These are phyloP conservation scores for Pogonomyrmex barbatus DNA, from an alignment of 1,140 invertebrate species.

Conservation along the genomic window DNA sequence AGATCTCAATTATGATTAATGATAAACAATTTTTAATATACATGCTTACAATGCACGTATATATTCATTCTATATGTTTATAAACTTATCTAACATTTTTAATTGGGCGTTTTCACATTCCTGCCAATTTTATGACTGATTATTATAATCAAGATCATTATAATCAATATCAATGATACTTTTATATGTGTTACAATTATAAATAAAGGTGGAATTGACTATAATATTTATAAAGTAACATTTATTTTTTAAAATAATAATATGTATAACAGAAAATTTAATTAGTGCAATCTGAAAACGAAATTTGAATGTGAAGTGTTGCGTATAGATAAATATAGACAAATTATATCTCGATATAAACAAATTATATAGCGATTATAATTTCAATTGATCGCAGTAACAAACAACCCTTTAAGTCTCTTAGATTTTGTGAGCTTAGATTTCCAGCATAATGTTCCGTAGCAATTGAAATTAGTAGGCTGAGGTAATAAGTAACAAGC, in stretches of 20 bases:
- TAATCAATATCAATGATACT: neutral
- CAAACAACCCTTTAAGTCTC: conserved; percentile 71
- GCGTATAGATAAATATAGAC: neutral
- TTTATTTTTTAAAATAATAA: neutral
- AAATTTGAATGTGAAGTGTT: neutral
- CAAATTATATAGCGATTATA: conserved; percentile 48
- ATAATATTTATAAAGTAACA: neutral
- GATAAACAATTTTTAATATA: conserved; percentile 14
- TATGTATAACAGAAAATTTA: neutral
- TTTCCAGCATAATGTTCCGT: conserved; percentile 54
- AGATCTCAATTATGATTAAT: conserved; percentile 11
- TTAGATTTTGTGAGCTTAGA: conserved; percentile 53
- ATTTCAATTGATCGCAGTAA: conserved; percentile 76
- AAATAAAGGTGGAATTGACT: neutral
- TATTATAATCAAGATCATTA: neutral
- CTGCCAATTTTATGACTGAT: neutral
- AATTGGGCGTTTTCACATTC: neutral
- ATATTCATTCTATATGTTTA: neutral
- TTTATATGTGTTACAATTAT: neutral
- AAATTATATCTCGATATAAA: neutral
- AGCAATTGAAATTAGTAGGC: conserved; percentile 79
- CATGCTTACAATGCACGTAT: neutral
- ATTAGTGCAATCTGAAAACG: neutral
- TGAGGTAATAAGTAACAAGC: conserved; percentile 82
- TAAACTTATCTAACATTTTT: neutral